Percentiles rank a stretch among this genome's conserved stretches.
phyloP scores from a whole-genome alignment of 2,797 vertebrate species.

The Trachurus trachurus region DNA sequence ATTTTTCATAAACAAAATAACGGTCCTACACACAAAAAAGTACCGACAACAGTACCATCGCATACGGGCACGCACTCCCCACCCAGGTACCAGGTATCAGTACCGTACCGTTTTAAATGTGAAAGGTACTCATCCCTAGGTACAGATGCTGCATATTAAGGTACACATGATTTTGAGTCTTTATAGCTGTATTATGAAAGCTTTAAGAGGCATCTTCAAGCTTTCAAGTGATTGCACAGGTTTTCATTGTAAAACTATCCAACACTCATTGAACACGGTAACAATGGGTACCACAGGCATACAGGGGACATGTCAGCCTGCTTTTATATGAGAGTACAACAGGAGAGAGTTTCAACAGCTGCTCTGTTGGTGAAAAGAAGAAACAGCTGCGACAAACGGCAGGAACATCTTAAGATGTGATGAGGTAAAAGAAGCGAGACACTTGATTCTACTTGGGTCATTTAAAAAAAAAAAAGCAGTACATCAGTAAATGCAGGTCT shows the following conservation, averaged over 20 bases:
- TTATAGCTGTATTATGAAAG: not conserved
- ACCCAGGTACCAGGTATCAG: too few species aligned
- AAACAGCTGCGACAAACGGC: not conserved
- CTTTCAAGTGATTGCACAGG: too few species aligned
- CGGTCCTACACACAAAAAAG: too few species aligned
- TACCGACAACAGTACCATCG: too few species aligned
- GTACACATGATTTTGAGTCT: too few species aligned
- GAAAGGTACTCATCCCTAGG: too few species aligned
- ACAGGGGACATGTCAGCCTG: not conserved
- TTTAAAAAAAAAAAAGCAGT: not conserved
- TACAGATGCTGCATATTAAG: constrained; percentile 2
- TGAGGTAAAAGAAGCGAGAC: not conserved
- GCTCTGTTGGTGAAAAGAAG: not conserved
- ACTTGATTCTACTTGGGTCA: not conserved
- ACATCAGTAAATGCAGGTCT: not conserved
- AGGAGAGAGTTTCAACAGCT: not conserved
- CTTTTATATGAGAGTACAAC: not conserved
- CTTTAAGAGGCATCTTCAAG: too few species aligned
- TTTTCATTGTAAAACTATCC: too few species aligned
- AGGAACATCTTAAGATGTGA: not conserved
- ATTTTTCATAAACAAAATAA: too few species aligned
- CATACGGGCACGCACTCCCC: too few species aligned
- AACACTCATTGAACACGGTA: constrained; percentile 1
- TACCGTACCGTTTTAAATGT: not conserved
- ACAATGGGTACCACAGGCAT: not conserved